A percentile compares a stretch with the other conserved stretches of the same genome.
Evolutionary conservation across 2,113 vertebrate genomes (phyloP).

Genomic region (Calonectris borealis): DNA sequence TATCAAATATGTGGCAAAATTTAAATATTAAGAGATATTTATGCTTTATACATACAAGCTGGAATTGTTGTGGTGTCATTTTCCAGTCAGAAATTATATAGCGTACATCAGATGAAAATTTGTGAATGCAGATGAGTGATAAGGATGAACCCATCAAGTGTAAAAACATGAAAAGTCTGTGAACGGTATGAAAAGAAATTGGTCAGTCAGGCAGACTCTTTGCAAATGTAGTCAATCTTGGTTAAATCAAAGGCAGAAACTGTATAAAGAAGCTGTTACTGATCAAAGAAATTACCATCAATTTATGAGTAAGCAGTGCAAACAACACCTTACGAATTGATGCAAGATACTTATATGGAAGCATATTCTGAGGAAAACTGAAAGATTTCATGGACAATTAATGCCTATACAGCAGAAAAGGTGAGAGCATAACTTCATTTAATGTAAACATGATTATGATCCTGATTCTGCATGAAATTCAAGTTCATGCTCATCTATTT

Average conservation of each 20-base stretch:
- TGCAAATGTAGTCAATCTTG: not conserved
- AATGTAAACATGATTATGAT: slow-evolving; percentile 5
- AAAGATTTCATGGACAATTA: not conserved
- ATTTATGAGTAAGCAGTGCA: not conserved
- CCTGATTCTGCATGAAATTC: slow-evolving; percentile 9
- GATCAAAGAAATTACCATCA: slow-evolving; percentile 9
- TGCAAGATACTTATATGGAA: not conserved
- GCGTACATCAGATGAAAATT: not conserved
- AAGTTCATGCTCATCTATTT: not conserved
- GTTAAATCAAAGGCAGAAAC: not conserved
- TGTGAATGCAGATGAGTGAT: not conserved
- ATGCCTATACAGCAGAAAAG: not conserved
- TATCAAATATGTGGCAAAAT: not conserved
- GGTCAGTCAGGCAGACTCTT: not conserved
- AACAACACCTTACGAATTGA: not conserved
- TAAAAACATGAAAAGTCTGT: not conserved
- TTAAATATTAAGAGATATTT: not conserved
- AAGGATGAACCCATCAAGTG: not conserved
- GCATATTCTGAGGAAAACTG: not conserved
- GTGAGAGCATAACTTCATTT: not conserved
- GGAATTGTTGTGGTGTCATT: not conserved
- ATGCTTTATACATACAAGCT: not conserved
- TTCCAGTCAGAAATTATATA: not conserved
- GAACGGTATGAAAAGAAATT: not conserved
- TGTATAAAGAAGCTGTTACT: not conserved